Conservation (phyloP, 2,113 vertebrate genomes). For the Numida meleagris region DNA sequence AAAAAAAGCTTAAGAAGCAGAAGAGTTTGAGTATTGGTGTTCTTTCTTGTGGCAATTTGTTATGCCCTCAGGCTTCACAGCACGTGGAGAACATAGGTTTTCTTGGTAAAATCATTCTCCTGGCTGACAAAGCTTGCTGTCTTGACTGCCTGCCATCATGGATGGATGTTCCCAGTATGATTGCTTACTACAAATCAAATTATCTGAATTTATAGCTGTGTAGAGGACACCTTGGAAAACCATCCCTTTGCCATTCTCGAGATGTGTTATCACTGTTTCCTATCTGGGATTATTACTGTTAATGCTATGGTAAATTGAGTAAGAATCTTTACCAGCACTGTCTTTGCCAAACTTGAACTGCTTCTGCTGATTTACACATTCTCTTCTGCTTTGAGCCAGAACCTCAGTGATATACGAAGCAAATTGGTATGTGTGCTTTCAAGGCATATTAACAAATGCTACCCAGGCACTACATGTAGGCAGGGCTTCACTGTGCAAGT, state of each 20-base stretch:
- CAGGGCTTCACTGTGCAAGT: rapidly evolving
- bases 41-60: background rate
- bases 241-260: background rate
- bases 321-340: background rate
- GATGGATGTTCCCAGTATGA: background rate
- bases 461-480: rapidly evolving
- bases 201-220: background rate
- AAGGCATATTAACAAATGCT: no score
- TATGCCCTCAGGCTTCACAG: rapidly evolving
- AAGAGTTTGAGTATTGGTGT: background rate
- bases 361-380: background rate
- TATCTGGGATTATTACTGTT: background rate
- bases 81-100: background rate
- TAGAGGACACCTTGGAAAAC: background rate
- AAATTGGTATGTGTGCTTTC: rapidly evolving
- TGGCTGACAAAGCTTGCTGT: background rate
- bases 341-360: background rate
- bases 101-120: background rate
- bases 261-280: background rate
- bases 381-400: background rate
- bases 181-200: background rate
- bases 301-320: background rate
- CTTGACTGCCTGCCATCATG: background rate
- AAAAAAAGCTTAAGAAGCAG: background rate
- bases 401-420: background rate